Base-by-base conservation (phyloP, 2,888 invertebrate species). In the Neocrepidodera transversa region DNA sequence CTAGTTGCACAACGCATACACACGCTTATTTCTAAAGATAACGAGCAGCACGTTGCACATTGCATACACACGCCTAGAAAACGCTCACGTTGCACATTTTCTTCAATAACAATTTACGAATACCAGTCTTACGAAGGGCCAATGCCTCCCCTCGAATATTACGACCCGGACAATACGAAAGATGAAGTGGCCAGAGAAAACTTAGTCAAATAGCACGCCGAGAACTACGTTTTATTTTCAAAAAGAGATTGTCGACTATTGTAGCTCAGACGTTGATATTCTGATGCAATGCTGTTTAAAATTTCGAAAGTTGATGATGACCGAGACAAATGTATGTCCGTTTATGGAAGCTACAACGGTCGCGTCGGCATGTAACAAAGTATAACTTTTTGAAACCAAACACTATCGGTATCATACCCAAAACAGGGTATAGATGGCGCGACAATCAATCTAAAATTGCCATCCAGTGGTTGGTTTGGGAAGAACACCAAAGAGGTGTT, bases 381-480 rank as follows among this genome's bases (percentile, higher is more conserved):
- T 71, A 1, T 72, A 58, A 73, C 14, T 72, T 69, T 61, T 50
- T 73, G 7, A 59, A 71, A 61, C 28, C 60, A 3, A 43, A 72
- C 5, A 68, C 67, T 0, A 72, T 74, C 11, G 73, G 68, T 5
- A 59, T 74, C 1, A 65, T 75, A 10, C 74, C 73, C 0, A 47
- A 60, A 51, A 26, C 45, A 1, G 73, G 74, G 2, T 75, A 74
- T 52, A 42, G 75, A 4, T 40, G 32, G 8, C 40, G 47, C n/a
- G 38, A 66, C 52, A 58, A 61, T 48, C 4, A 59, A n/a, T 62
- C 58, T 1, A 32, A 28, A 42, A 30, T 58, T 7, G 56, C 59
- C 11, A 40, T 62, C 1, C 30, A 59, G 36, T 67, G 63, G 67
- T 28, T 67, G 7, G 13, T 67, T 7, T 60, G 53, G 52, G 56